A percentile compares a stretch with the other conserved stretches of the same genome.
Evolutionary conservation across 35 echinoderm and acorn worm species (phyloP).

Genomic region (Holothuria glaberrima): DNA sequence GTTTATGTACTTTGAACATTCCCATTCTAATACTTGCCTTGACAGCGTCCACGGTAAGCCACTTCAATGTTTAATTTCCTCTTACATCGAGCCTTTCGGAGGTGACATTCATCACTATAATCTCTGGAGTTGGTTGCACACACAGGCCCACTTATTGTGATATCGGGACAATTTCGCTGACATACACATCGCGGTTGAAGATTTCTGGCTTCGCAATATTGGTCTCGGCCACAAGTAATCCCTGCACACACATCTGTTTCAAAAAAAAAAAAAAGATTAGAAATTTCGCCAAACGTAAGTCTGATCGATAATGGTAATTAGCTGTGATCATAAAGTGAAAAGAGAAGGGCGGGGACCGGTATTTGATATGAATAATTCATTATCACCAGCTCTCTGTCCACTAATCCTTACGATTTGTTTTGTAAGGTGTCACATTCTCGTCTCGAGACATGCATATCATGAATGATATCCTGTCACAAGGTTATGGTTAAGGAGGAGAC

Average conservation of each 20-base stretch:
- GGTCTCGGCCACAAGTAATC: constrained; percentile 9
- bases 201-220: neutral
- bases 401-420: too few relatives aligned
- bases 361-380: too few relatives aligned
- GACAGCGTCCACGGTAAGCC: constrained; percentile 10
- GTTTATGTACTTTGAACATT: too few relatives aligned
- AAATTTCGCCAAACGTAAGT: neutral
- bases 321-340: neutral
- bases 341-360: neutral
- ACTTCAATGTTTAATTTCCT: neutral
- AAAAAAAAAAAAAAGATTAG: neutral
- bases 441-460: too few relatives aligned
- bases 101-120: constrained; percentile 26
- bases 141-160: neutral
- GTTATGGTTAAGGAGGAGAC: too few relatives aligned
- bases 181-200: constrained; percentile 28
- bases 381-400: too few relatives aligned
- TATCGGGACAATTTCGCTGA: constrained; percentile 13
- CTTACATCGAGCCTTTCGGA: constrained; percentile 11
- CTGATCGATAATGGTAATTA: neutral
- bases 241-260: constrained; percentile 29
- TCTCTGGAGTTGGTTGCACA: neutral
- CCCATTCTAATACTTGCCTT: neutral
- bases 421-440: too few relatives aligned
- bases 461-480: too few relatives aligned